phyloP scores from a whole-genome alignment of 1,140 invertebrate species.

The Gryllus bimaculatus region DNA sequence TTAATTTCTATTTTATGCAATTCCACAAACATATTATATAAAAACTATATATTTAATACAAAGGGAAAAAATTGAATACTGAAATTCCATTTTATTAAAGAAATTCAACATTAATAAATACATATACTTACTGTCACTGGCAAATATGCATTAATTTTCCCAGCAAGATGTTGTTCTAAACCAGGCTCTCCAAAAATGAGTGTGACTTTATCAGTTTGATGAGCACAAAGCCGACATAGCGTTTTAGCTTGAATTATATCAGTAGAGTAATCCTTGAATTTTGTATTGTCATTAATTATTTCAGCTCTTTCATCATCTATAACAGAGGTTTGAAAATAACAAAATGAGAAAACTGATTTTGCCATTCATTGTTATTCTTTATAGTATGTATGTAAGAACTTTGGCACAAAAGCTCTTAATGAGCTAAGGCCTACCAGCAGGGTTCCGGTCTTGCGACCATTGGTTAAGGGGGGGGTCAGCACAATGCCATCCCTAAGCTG shows the following conservation, averaged over 20 bases:
- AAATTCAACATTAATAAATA: not conserved
- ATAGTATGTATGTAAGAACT: too few species aligned
- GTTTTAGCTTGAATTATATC: not conserved
- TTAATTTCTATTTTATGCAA: not conserved
- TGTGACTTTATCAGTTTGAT: not conserved
- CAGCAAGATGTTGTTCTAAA: not conserved
- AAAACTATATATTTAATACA: not conserved
- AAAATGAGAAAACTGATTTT: too few species aligned
- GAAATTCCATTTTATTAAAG: not conserved
- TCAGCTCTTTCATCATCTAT: too few species aligned
- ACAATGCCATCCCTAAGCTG: too few species aligned
- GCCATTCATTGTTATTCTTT: too few species aligned
- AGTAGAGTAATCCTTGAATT: not conserved
- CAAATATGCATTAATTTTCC: conserved; percentile 7
- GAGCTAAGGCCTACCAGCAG: too few species aligned
- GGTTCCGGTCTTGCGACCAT: too few species aligned
- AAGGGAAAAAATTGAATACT: not conserved
- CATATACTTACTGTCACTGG: conserved; percentile 7
- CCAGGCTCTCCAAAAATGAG: not conserved
- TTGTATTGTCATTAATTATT: too few species aligned
- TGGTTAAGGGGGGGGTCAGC: too few species aligned
- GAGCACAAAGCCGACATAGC: not conserved
- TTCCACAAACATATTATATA: not conserved
- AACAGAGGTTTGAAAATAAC: too few species aligned
- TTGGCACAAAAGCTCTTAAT: too few species aligned